Percentiles rank a stretch among this genome's conserved stretches.
Conservation (phyloP, 2,113 vertebrate genomes). For the Notothenia rossii region DNA sequence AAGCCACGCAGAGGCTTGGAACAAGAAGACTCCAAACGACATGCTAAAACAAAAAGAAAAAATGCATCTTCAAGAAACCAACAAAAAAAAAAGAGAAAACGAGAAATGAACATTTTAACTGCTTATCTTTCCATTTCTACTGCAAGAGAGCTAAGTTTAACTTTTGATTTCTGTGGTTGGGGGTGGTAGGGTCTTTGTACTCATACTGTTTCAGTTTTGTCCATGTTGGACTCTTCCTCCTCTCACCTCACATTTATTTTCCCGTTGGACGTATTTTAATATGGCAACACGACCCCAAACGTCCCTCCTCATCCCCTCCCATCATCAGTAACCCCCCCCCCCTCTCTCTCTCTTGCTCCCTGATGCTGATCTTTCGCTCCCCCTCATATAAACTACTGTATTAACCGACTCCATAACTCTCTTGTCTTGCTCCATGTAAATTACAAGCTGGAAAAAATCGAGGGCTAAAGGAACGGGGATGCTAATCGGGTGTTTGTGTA, state of each 20-base stretch:
- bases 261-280: conserved; percentile 1
- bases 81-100: conserved; percentile 61
- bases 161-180: conserved; percentile 57
- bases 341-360: not conserved
- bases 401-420: conserved; percentile 74
- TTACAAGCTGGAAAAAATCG: conserved; percentile 49
- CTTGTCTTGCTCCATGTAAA: conserved; percentile 65
- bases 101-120: conserved; percentile 76
- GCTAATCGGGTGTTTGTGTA: conserved; percentile 48
- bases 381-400: conserved; percentile 74
- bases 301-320: conserved; percentile 15
- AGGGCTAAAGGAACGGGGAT: conserved; percentile 63
- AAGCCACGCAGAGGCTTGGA: conserved; percentile 66
- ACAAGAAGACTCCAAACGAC: conserved; percentile 72
- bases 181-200: conserved; percentile 45
- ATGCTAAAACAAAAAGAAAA: conserved; percentile 70
- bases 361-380: conserved; percentile 1
- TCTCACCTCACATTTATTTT: conserved; percentile 19
- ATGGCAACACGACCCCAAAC: not conserved
- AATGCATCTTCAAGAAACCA: conserved; percentile 74
- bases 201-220: conserved; percentile 48
- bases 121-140: conserved; percentile 80
- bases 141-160: conserved; percentile 70
- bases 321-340: not conserved
- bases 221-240: conserved; percentile 56